These are phyloP conservation scores for Heptranchias perlo DNA, from an alignment of 2,113 vertebrate genomes.

Conservation along the genomic window DNA sequence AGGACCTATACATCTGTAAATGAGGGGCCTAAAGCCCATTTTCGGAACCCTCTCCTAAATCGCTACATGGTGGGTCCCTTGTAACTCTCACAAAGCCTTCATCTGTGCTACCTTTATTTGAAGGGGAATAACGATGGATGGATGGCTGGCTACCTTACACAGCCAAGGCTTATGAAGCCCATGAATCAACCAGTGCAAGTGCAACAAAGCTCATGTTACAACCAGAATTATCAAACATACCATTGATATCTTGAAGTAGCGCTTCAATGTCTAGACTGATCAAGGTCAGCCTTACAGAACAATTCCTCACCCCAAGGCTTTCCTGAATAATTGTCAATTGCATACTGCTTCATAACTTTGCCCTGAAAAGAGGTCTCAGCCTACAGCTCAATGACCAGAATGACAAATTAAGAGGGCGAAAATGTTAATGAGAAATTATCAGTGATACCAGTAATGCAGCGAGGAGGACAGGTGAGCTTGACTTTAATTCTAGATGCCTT, in stretches of 20 bases:
- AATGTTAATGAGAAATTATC: background rate
- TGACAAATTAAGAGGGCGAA: background rate
- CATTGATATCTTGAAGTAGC: background rate
- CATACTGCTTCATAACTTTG: background rate
- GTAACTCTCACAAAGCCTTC: background rate
- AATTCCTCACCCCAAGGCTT: conserved; percentile 12
- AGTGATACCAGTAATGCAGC: background rate
- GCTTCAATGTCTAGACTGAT: background rate
- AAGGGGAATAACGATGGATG: background rate
- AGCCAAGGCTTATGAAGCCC: background rate
- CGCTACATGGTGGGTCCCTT: background rate
- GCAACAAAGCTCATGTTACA: conserved; percentile 7
- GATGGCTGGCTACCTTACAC: too few relatives aligned
- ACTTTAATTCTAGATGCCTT: background rate
- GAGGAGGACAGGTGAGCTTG: background rate
- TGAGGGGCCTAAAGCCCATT: background rate
- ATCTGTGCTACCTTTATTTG: background rate
- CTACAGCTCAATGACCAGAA: background rate
- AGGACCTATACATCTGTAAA: background rate
- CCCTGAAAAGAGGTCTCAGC: background rate
- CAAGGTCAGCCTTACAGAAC: conserved; percentile 12
- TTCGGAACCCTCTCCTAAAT: background rate
- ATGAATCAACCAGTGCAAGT: background rate
- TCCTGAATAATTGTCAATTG: conserved; percentile 7
- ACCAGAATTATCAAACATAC: conserved; percentile 5